A percentile compares a stretch with the other conserved stretches of the same genome.
Evolutionary conservation across 2,797 vertebrate genomes (phyloP).

Genomic region (Micropoecilia bifurca): DNA sequence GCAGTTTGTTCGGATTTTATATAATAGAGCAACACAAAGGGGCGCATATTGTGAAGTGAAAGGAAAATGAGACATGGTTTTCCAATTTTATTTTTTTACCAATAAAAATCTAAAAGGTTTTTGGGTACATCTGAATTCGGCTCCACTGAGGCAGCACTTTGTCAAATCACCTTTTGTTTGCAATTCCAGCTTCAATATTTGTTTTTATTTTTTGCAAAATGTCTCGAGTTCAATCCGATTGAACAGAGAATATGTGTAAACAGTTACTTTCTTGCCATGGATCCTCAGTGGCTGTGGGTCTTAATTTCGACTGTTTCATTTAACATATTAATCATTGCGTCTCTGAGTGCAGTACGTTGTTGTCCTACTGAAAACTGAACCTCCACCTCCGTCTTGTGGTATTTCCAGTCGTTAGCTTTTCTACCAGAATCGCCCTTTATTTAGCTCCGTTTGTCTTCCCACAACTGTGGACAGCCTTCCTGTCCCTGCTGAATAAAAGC

Average conservation of each 20-base stretch:
- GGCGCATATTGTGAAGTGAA: not conserved
- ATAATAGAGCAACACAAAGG: not conserved
- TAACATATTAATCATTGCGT: not conserved
- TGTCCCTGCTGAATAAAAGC: not conserved
- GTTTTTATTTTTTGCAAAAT: not conserved
- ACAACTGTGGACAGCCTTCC: not conserved
- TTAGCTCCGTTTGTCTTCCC: not conserved
- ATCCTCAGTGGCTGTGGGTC: not conserved
- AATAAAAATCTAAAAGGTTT: not conserved
- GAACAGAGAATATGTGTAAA: not conserved
- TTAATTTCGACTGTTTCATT: not conserved
- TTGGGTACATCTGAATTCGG: not conserved
- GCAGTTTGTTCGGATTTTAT: not conserved
- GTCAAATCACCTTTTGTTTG: not conserved
- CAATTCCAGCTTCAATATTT: not conserved
- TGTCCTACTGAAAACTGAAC: not conserved
- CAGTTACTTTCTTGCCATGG: not conserved
- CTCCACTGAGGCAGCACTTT: not conserved
- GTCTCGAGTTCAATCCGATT: not conserved
- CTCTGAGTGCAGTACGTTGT: not conserved
- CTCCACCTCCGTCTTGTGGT: not conserved
- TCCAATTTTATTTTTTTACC: not conserved
- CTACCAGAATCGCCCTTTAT: not conserved
- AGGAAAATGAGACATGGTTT: not conserved
- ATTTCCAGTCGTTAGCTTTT: not conserved